Base-by-base conservation (phyloP, 2,113 vertebrate species). In the Pseudopipra pipra region DNA sequence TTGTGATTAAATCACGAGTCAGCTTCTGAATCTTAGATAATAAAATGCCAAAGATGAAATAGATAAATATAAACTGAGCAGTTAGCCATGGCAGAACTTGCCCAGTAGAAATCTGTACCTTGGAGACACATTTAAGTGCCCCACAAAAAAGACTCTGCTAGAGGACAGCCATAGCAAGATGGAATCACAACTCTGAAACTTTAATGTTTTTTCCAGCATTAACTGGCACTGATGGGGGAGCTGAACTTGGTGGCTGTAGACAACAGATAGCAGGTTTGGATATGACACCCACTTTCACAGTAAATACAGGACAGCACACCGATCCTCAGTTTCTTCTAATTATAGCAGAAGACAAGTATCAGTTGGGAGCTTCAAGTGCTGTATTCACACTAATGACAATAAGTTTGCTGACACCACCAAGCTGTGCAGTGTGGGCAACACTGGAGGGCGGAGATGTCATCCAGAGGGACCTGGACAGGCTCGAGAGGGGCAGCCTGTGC, bases 381-480 rank as follows among this genome's bases (percentile, higher is more conserved):
- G 10, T 24, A 61, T 30, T 73, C 43, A 37, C 61, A 77, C 7
- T 10, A 22, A 25, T 9, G 41, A 87, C 33, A 68, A 33, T 19
- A 62, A 18, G 8, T 17, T 7, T 75, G 46, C 31, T 25, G 33
- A 25, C 16, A 61, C 21, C 39, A 41, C 20, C 20, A 68, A n/a
- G 20, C 39, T 0, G 0, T 23, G 12, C 8, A 15, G 39, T 74
- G 7, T 10, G 49, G 37, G 1, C 37, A 9, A 52, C 35, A 0
- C 27, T 11, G 31, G 33, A 58, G 27, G 3, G 31, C 13, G 8
- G 31, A 51, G 7, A 14, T 30, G 46, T 15, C 37, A 74, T 14
- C 28, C 19, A 59, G 3, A 47, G 10, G 25, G 44, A 67, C 15
- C 15, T 10, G 23, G 28, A 44, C 13, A 65, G 25, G 17, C 8